Evolutionary conservation across 2,797 vertebrate species (phyloP), one percentile per base, ranked within the genome.

Genomic region (Fundulus diaphanus): DNA sequence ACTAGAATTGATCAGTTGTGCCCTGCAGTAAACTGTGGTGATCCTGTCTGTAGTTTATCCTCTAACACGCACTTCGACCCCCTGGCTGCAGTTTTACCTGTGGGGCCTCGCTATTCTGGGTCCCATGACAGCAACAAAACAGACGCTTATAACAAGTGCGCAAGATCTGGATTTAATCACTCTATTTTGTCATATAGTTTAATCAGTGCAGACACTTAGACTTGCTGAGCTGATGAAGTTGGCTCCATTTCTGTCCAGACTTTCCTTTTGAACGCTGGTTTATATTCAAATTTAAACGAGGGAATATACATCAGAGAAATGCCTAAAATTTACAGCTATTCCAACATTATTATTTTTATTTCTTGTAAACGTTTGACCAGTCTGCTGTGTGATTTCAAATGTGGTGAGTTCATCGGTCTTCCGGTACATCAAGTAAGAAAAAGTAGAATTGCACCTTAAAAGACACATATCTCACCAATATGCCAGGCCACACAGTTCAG

Each of bases 31-130:
- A 73, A 65, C 67, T 57, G 33, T 37, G 73, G 33, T 37, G 73
- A 31, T 33, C 76, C 24, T 73, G 71, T 81, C 72, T 74, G 72
- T 51, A 61, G n/a, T 69, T 70, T 46, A 75, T 61, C 40, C 16
- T 51, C 54, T 2, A 73, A n/a, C 37, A n/a, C 86, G 87, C 48
- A 89, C 90, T 89, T 87, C 89, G 85, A 82, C 70, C 89, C 71
- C 44, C 44, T 2, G 31, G 56, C 61, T 71, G 44, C 35, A 76
- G 61, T 72, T 51, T 76, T 8, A 59, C 31, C 20, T 66, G 65
- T 68, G 33, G 13, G 31, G 54, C 54, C 68, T 76, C 75, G 68
- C 76, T 72, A 22, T 78, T 75, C 46, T 74, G 52, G 72, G 72
- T 52, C 76, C 51, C 37, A 66, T 61, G 77, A 79, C 68, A 49